These are phyloP conservation scores for Holothuria scabra DNA, from an alignment of 53 echinoderm and acorn worm species.

Conservation along the genomic window DNA sequence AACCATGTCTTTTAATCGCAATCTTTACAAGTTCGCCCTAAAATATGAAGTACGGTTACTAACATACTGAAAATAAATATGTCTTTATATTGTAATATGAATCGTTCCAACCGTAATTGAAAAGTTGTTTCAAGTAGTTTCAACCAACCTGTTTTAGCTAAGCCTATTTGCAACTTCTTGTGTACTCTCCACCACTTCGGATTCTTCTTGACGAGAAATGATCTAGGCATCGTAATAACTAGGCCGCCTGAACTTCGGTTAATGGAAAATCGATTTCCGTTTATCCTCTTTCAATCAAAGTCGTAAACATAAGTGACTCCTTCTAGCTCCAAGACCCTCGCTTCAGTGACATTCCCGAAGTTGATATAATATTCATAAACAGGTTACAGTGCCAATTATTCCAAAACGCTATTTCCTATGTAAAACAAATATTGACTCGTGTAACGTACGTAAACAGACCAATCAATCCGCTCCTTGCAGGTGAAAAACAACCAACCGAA, in stretches of 20 bases:
- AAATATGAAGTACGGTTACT: no score
- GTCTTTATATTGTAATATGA: no score
- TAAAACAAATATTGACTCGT: conserved; percentile 44
- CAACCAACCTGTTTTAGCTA: conserved; percentile 32
- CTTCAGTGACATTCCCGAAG: background rate
- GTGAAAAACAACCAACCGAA: conserved; percentile 29
- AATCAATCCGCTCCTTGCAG: conserved; percentile 19
- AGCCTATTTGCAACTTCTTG: conserved; percentile 29
- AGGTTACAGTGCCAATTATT: conserved; percentile 15
- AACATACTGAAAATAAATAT: no score
- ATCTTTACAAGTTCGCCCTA: no score
- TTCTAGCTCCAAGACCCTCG: no score
- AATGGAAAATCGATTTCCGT: no score
- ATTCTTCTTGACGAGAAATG: conserved; percentile 73
- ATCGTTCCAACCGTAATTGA: no score
- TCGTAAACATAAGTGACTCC: no score
- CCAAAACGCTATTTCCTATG: background rate
- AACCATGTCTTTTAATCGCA: no score
- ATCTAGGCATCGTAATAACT: conserved; percentile 53
- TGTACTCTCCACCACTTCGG: conserved; percentile 25
- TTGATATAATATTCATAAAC: conserved; percentile 23
- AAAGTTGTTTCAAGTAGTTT: no score
- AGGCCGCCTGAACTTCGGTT: no score
- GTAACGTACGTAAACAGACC: conserved; percentile 12
- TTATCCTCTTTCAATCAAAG: no score